Evolutionary conservation across 1,140 invertebrate genomes (phyloP), one percentile per base, ranked within the genome.

Genomic region (Brachionus koreanus): DNA sequence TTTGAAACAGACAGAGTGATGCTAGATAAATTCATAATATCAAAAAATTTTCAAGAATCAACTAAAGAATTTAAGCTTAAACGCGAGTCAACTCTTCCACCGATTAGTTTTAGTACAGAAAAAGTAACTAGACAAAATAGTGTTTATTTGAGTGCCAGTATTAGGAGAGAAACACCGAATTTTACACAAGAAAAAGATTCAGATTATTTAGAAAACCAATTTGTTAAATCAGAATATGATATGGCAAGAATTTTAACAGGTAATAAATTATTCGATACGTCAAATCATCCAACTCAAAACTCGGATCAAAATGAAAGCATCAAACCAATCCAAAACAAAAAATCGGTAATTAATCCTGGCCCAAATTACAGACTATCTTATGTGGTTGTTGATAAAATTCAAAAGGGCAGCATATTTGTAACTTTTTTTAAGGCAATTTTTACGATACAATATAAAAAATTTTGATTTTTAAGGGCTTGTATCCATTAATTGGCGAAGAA

Each of bases 321-420:
- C 12, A 72, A 43, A 43, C 39, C 37, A 19, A 23, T 72, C 9
- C 2, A 39, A 37, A 39, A 39, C 7, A 39, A 72, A 42, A 9
- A 5, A 7, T 9, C 67, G 16, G 9, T 1, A 13, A 29, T 67
- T n/a, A 39, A 9, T n/a, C 39, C 9, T 25, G 23, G 23, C 2
- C 6, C 9, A 13, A 46, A n/a, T 5, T 74, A 46, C 13, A 74
- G 69, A 25, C 2, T 74, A 29, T 7, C 69, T 23, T 74, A 46
- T 74, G 39, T 74, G 10, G 42, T 74, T 39, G 69, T 74, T 25
- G 69, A 46, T 74, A 19, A 16, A 46, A 74, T 74, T 23, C 16
- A 74, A 49, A 74, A 74, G 46, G 69, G 23, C 43, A 43, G 43
- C 43, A 46, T 74, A n/a, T 74, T 74, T 74, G 69, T 74, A 74